Base-by-base conservation (phyloP, 1,140 invertebrate genomes). In the Lasioglossum baleicum region DNA sequence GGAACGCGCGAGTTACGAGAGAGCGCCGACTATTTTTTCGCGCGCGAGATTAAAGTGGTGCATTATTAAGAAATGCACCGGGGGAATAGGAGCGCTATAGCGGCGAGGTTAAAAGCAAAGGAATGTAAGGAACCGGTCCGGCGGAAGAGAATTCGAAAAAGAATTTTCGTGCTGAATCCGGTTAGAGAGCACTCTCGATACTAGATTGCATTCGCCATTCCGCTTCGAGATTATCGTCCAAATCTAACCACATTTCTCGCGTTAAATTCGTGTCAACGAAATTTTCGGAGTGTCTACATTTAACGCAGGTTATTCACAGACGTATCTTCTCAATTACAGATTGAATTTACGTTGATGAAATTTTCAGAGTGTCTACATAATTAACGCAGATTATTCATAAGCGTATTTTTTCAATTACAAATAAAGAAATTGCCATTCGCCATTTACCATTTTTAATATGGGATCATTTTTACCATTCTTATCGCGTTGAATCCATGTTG, bases 51-150 rank as follows among this genome's bases (percentile, higher is more conserved):
- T 87, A 87, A 87, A 87, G 78, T 83, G 80, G 83, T 87, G 87
- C 80, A 82, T 87, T 87, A 83, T 87, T 87, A 87, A 87, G 85
- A 81, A 87, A 82, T 82, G 75, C 85, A 61, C 67, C 31, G n/a
- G 69, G 68, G 69, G 84, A 81, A 58, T 74, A 82, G 51, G 6
- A 20, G 56, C 72, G 44, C 35, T 51, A 15, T 40, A 71, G 60
- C 20, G 66, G 71, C n/a, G 10, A 63, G 69, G 53, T 74, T 44
- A 72, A 31, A 66, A 61, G 31, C 22, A 35, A 51, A 44, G 69
- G 69, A 76, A 80, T 80, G 70, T 75, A 75, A 87, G 40, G 35
- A 20, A 65, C 71, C 69, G 44, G 44, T 35, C 51, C 11, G 20
- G 35, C 70, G 60, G 65, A 70, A 76, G 80, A 86, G 75, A 79